Percentiles rank a stretch among this genome's conserved stretches.
Evolutionary conservation across 2,797 vertebrate genomes (phyloP).

Genomic region (Ammospiza maritima): DNA sequence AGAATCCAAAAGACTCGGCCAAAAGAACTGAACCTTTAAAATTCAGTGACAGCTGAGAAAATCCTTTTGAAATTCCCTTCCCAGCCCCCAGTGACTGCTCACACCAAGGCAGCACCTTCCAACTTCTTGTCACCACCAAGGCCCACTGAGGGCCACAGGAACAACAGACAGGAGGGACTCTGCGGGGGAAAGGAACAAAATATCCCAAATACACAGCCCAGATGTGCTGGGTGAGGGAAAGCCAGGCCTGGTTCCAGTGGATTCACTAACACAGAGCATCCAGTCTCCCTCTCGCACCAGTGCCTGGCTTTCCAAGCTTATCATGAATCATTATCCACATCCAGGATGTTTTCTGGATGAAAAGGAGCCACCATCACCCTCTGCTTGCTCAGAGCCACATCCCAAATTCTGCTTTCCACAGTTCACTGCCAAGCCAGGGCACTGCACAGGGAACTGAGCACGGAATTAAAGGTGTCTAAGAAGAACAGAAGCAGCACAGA

Average conservation of each 20-base stretch:
- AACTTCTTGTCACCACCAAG: neutral
- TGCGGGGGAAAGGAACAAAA: neutral
- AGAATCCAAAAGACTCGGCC: neutral
- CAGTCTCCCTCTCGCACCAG: neutral
- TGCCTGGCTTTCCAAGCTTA: neutral
- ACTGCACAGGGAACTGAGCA: neutral
- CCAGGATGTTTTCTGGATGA: neutral
- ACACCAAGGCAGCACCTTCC: neutral
- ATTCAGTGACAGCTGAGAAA: neutral
- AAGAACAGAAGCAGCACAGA: conserved; percentile 30
- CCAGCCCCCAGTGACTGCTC: neutral
- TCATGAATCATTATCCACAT: neutral
- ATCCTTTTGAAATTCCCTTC: neutral
- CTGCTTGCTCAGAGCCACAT: neutral
- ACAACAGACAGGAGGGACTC: neutral
- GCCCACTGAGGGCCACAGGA: neutral
- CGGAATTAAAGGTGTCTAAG: accelerated
- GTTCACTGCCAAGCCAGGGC: neutral
- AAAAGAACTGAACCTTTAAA: neutral
- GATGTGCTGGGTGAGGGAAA: accelerated
- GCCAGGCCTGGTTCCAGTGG: neutral
- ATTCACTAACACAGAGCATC: neutral
- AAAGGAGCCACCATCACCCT: neutral
- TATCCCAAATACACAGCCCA: neutral
- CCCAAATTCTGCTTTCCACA: conserved; percentile 23